Conservation (phyloP, 2,797 vertebrate genomes). For the Gymnoscopelus braueri region DNA sequence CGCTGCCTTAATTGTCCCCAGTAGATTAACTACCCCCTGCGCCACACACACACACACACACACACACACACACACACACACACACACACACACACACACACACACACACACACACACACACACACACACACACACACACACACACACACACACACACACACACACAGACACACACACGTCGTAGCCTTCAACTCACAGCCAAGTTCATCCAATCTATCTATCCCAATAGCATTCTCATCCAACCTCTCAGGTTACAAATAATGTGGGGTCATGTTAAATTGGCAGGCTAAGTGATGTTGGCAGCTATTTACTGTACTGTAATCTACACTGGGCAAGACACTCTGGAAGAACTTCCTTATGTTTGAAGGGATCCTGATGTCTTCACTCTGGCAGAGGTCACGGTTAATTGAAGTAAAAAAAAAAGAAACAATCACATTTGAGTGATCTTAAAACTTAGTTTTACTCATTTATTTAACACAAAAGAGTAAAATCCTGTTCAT, state of each 20-base stretch:
- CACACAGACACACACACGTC: constrained; percentile 4
- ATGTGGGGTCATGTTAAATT: constrained; percentile 72
- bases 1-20: constrained; percentile 63
- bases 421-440: constrained; percentile 44
- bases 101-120: constrained; percentile 13
- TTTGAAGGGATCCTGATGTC: constrained; percentile 37
- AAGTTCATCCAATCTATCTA: constrained; percentile 62
- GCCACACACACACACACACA: constrained; percentile 5
- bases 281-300: constrained; percentile 71
- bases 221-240: constrained; percentile 56
- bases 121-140: constrained; percentile 4
- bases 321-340: constrained; percentile 49
- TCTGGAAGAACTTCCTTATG: constrained; percentile 51
- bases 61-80: neutral
- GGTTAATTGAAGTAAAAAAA: constrained; percentile 65
- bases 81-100: neutral
- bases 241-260: constrained; percentile 65
- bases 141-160: neutral
- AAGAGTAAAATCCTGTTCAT: constrained; percentile 46
- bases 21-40: constrained; percentile 66
- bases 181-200: constrained; percentile 45
- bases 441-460: constrained; percentile 55
- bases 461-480: constrained; percentile 60
- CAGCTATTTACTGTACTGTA: constrained; percentile 62
- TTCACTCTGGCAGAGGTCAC: constrained; percentile 54